Evolutionary conservation across 2,888 invertebrate species (phyloP), one percentile per base, ranked within the genome.

Genomic region (Oligia latruncula): DNA sequence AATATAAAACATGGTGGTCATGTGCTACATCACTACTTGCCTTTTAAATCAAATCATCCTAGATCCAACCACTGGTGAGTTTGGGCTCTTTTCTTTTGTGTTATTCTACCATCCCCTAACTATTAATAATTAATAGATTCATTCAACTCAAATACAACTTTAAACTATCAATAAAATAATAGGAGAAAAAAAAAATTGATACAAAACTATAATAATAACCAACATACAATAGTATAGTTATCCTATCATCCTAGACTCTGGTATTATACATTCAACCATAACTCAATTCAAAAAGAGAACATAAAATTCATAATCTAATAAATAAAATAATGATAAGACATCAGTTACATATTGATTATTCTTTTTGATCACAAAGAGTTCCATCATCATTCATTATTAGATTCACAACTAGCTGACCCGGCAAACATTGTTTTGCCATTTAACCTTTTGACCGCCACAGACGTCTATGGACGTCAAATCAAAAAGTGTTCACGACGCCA

Each of bases 11-110:
- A 67, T 1, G 1, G 1, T 40, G 15, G 11, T 49, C 15, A 17
- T 77, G 5, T 75, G 15, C 15, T n/a, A 71, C 20, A 46, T 67
- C 43, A n/a, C 2, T 65, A 49, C 23, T 43, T 79, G 23, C 15
- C 5, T 23, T 52, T 74, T 9, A 4, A 60, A 60, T 58, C 23
- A 60, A 35, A 29, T 46, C 5, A 80, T 67, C 35, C 43, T 62
- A 55, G 15, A 55, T 35, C 5, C 11, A 73, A n/a, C 0, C 1
- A 67, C 4, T 29, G 4, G n/a, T 67, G 15, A n/a, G n/a, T 46
- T 43, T 29, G 1, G 17, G n/a, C 8, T 79, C 3, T 72, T 58
- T 4, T 20, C 13, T 60, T 43, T 35, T 15, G 4, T 13, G n/a
- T 20, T 11, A 29, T 55, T 58, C 2, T 65, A 46, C 43, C 20